Base-by-base conservation (phyloP, 2,888 invertebrate species). In the Chromoteleia sp. region DNA sequence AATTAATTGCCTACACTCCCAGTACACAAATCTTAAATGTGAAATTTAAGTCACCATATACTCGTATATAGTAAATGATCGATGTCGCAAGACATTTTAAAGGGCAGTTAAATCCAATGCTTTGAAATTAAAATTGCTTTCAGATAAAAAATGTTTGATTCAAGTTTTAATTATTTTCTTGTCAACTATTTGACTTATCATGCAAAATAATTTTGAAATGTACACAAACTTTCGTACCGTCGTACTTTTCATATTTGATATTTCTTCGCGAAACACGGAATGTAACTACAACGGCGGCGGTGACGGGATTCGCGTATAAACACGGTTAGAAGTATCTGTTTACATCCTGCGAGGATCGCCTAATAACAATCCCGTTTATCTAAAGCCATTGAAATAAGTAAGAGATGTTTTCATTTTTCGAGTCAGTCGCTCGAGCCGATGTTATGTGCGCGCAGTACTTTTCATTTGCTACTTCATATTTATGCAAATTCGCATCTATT, bases 321-420 rank as follows among this genome's bases (percentile, higher is more conserved):
- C 61, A 77, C 19, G 36, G 21, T 19, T 29, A 52, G 29, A 75
- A 59, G 52, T 68, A 59, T 76, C 58, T 68, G 68, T 71, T 78
- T 78, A 77, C 59, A 61, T 68, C 17, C 56, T 33, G 15, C 58
- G 12, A 67, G 56, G 17, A 73, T 79, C 58, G 56, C 48, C 45
- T 67, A 73, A 79, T 73, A 67, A 67, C 73, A 78, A 71, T 63
- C 29, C 54, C 43, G 52, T 73, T 79, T 71, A 67, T 79, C 59
- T 58, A 29, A 67, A 79, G 65, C 41, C 65, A 73, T 59, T 73
- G 45, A 71, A 67, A 79, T 73, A 65, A 79, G 73, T 67, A 63
- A 67, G 45, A 79, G 58, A 67, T 70, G 54, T 71, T 71, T 78
- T 65, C 65, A 50, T 65, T 52, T 73, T 65, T 58, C 71, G 48